Evolutionary conservation across 2,113 vertebrate genomes (phyloP), one percentile per base, ranked within the genome.

Genomic region (Physeter macrocephalus): DNA sequence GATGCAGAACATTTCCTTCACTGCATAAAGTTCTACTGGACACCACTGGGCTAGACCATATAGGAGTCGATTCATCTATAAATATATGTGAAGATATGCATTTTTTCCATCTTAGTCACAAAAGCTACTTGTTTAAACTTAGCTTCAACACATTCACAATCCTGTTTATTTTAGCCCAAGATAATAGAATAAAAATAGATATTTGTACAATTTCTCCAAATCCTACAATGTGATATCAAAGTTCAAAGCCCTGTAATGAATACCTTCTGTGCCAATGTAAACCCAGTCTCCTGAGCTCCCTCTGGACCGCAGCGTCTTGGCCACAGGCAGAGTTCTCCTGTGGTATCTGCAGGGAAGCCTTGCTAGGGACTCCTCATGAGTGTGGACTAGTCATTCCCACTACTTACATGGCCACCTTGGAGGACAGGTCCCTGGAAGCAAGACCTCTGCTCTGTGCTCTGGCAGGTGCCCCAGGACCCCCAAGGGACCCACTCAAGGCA

Each of bases 161-260:
- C 49, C 29, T 89, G 36, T 67, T 31, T 61, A 34, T 41, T 62
- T 83, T 36, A 57, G 67, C 23, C 18, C 17, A n/a, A 88, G 52
- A 82, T 27, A 81, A 39, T 9, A 9, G 52, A 25, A 96, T 72
- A 88, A 95, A 93, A 88, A 85, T 49, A 93, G 71, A 25, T 49
- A 81, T 34, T 31, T 54, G 59, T 54, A 46, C 6, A 52, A 39
- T 81, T 89, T 95, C 81, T 77, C 93, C 71, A 78, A 43, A 49
- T 36, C 62, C 13, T 25, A 6, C 1, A 1, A 62, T 29, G 8
- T 12, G 27, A 52, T 36, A 0, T 8, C 78, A 66, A 72, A 71
- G 43, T 90, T 14, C 29, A 49, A 78, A 64, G 41, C 23, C 41
- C 64, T 3, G 2, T 12, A 57, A 66, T 3, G 72, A 93, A n/a